These are phyloP conservation scores for Griposia aprilina DNA, from an alignment of 2,888 invertebrate genomes.

Conservation along the genomic window DNA sequence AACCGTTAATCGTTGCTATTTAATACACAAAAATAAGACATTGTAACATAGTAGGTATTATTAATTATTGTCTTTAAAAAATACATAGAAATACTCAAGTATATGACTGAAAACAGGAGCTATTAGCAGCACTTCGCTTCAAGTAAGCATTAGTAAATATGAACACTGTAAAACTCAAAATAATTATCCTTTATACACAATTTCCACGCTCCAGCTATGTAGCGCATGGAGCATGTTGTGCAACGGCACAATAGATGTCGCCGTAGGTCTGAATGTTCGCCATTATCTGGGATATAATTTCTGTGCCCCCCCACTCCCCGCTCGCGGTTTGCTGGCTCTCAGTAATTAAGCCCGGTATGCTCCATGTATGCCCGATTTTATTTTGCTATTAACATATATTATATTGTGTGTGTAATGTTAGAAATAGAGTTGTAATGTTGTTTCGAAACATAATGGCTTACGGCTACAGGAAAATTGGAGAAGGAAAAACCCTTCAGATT, in stretches of 20 bases:
- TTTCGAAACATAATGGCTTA: background rate
- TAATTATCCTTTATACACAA: constrained; percentile 40
- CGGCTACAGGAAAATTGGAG: background rate
- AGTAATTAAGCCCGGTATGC: constrained; percentile 65
- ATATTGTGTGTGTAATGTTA: background rate
- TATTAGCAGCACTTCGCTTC: background rate
- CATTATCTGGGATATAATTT: constrained; percentile 80
- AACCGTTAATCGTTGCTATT: no score
- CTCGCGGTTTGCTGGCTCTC: constrained; percentile 65
- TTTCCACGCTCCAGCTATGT: constrained; percentile 40
- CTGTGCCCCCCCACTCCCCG: constrained; percentile 68
- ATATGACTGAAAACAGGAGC: background rate
- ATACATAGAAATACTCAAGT: background rate
- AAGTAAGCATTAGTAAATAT: constrained; percentile 7
- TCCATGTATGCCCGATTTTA: constrained; percentile 56
- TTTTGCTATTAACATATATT: constrained; percentile 39
- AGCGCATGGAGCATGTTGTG: constrained; percentile 58
- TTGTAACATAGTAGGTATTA: background rate
- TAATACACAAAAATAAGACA: background rate
- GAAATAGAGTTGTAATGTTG: background rate
- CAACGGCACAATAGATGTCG: constrained; percentile 77
- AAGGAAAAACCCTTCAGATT: background rate
- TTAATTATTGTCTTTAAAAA: background rate
- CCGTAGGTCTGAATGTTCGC: constrained; percentile 71
- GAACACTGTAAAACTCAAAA: constrained; percentile 30